These are phyloP conservation scores for Battus philenor DNA, from an alignment of 1,140 invertebrate genomes.

Conservation along the genomic window DNA sequence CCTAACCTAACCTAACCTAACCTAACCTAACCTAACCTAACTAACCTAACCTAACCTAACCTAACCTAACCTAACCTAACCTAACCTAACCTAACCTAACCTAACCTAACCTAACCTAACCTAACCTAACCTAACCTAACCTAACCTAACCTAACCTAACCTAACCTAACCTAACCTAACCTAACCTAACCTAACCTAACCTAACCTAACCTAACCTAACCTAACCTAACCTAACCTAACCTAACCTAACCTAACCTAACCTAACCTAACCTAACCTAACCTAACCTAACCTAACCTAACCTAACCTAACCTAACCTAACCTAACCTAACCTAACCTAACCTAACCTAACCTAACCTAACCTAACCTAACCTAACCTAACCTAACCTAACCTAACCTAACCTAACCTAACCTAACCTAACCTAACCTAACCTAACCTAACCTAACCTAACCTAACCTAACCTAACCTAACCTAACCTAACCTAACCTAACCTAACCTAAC, in stretches of 20 bases:
- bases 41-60: conserved; percentile 14
- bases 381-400: conserved; percentile 18
- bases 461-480: conserved; percentile 22
- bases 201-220: conserved; percentile 13
- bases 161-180: conserved; percentile 8
- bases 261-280: conserved; percentile 21
- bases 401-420: conserved; percentile 16
- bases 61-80: neutral
- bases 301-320: conserved; percentile 17
- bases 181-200: neutral
- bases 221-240: conserved; percentile 10
- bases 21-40: conserved; percentile 25
- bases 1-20: conserved; percentile 28
- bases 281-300: conserved; percentile 18
- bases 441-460: conserved; percentile 13
- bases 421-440: conserved; percentile 16
- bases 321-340: conserved; percentile 17
- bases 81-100: neutral
- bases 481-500: conserved; percentile 26
- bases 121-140: conserved; percentile 13
- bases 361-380: neutral
- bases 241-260: conserved; percentile 17
- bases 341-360: neutral
- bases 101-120: conserved; percentile 13
- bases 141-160: conserved; percentile 13